phyloP scores from a whole-genome alignment of 2,797 vertebrate genomes.

The Eremophila alpestris region DNA sequence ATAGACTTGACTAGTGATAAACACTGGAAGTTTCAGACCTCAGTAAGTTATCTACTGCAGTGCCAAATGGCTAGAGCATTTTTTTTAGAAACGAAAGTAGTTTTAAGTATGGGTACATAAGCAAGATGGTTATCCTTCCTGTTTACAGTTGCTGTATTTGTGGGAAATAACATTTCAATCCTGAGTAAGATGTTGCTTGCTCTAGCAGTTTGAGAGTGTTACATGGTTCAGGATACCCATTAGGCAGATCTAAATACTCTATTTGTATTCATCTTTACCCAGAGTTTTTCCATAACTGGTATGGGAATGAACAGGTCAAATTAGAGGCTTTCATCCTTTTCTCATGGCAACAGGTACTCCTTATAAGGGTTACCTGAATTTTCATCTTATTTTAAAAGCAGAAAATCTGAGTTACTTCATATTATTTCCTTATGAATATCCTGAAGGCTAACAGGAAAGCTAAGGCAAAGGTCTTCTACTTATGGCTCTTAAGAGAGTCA shows the following conservation, averaged over 20 bases:
- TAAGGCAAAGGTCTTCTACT: neutral
- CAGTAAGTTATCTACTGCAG: neutral
- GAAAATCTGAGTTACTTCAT: neutral
- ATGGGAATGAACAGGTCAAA: neutral
- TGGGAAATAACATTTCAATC: neutral
- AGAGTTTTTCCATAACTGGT: neutral
- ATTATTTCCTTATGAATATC: neutral
- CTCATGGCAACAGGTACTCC: neutral
- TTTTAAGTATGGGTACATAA: neutral
- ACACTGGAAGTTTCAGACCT: neutral
- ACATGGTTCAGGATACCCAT: neutral
- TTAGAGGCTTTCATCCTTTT: neutral
- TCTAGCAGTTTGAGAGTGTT: neutral
- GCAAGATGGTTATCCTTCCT: neutral
- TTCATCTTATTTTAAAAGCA: neutral
- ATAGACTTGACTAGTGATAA: neutral
- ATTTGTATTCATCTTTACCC: neutral
- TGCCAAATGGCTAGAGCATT: neutral
- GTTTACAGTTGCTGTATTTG: neutral
- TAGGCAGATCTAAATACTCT: neutral
- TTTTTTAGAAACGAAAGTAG: neutral
- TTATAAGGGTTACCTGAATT: neutral
- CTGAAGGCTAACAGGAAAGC: neutral
- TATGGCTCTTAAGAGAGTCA: neutral
- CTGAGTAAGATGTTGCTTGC: neutral